phyloP scores from a whole-genome alignment of 2,113 vertebrate species.

The Spermophilus dauricus region DNA sequence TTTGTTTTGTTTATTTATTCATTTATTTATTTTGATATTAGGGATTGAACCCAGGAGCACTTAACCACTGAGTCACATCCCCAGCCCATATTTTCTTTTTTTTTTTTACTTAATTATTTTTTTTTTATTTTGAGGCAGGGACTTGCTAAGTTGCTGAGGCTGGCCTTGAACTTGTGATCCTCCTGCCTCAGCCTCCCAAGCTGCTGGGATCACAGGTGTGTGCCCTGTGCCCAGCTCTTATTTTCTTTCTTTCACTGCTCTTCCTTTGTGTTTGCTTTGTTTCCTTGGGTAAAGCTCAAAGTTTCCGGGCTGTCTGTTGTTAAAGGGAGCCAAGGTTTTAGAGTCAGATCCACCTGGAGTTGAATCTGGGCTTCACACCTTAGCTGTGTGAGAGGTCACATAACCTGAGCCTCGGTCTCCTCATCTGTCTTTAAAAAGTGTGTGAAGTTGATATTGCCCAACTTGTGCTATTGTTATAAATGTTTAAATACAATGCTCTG shows the following conservation, averaged over 20 bases:
- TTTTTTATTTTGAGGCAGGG: no score
- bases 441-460: not conserved
- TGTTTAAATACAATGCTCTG: not conserved
- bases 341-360: not conserved
- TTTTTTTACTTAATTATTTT: no score
- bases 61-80: no score
- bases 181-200: no score
- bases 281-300: not conserved
- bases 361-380: not conserved
- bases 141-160: no score
- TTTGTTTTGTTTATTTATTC: not conserved
- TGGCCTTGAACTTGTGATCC: no score
- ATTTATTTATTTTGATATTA: no score
- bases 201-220: no score
- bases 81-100: no score
- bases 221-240: not conserved
- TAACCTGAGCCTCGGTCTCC: not conserved
- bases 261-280: not conserved
- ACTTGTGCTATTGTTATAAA: not conserved
- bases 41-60: no score
- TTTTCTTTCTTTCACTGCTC: not conserved
- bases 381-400: not conserved
- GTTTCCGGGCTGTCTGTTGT: not conserved
- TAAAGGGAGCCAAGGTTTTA: not conserved
- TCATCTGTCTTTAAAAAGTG: not conserved